Base-by-base conservation (phyloP, 2,888 invertebrate genomes). In the Oithona nana region DNA sequence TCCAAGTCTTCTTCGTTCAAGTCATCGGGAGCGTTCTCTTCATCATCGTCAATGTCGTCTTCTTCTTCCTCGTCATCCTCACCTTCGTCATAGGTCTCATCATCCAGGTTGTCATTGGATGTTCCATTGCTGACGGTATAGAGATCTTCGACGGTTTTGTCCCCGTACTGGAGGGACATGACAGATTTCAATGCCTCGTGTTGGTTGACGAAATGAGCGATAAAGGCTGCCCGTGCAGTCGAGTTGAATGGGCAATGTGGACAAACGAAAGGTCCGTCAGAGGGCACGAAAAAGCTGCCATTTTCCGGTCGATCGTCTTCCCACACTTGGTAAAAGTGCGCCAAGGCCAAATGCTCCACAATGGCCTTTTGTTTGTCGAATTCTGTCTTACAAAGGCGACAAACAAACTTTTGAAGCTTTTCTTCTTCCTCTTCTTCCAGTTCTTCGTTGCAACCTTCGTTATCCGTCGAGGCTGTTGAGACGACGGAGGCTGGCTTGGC, bases 321-420 rank as follows among this genome's bases (percentile, higher is more conserved):
- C 57, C 57, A 57, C 1, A 57, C 26, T 4, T 57, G 28, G n/a
- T 26, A 28, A 29, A 57, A 57, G 29, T 57, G 57, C 1, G 28
- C n/a, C 16, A 57, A 29, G 29, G 28, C n/a, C 28, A 57, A 57
- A 57, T 57, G 57, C 57, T 57, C 57, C n/a, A 57, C 28, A 1
- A 57, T 28, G 57, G 24, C 28, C n/a, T 28, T 26, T 26, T 24
- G 28, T 16, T 29, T 11, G 1, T n/a, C 24, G 57, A 57, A 57
- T 29, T 57, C 57, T 1, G 57, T 28, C 57, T 28, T 57, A 22
- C 57, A 57, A 20, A 57, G 57, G 57, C 24, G 28, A 20, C 57
- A 57, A 13, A 26, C 28, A 20, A 28, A 57, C 39, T 39, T 39
- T 6, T 39, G 39, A n/a, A n/a, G n/a, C n/a, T n/a, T n/a, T n/a